Base-by-base conservation (phyloP, 2,113 vertebrate species). In the Cavia porcellus region DNA sequence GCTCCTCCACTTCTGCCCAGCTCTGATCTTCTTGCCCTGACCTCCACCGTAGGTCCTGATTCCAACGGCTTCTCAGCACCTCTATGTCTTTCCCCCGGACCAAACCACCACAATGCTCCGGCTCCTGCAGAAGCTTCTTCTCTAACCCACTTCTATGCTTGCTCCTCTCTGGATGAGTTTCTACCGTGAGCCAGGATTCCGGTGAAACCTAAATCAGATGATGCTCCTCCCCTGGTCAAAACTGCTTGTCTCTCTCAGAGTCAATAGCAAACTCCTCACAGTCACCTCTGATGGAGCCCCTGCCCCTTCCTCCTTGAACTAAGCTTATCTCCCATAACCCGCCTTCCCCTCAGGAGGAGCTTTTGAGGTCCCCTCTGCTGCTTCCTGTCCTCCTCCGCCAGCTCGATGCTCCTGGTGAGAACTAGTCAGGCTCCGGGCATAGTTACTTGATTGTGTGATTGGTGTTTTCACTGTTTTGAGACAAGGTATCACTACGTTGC, bases 101-200 rank as follows among this genome's bases (percentile, higher is more conserved):
- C 5, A 1, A 9, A 35, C 7, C 55, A 13, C 86, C 1, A 0
- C 32, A 19, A 4, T 22, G 0, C 30, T 2, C 15, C 75, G 61
- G 28, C 30, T 4, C 0, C 0, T 22, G 1, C 25, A 24, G 89
- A 11, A 38, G 50, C 81, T 64, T 24, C 75, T 62, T 90, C n/a
- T 62, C 55, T 80, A 68, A 11, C 30, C 59, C 80, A 14, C 74
- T 70, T 68, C 24, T 55, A 2, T 4, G 12, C 35, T 32, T 22
- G 38, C 13, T 77, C 2, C 50, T 45, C 30, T 45, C 3, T 19
- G 30, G 35, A 30, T 3, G 35, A 4, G 3, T 70, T 47, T 32
- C 8, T 7, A 32, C 35, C 1, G 35, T 9, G 28, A 7, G 22
- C 45, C 87, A 61, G 84, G 64, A 52, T 68, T 12, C 93, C 20